Percentiles rank a stretch among this genome's conserved stretches.
Evolutionary conservation across 2,797 vertebrate species (phyloP).

Genomic region (Eulemur rubriventer): DNA sequence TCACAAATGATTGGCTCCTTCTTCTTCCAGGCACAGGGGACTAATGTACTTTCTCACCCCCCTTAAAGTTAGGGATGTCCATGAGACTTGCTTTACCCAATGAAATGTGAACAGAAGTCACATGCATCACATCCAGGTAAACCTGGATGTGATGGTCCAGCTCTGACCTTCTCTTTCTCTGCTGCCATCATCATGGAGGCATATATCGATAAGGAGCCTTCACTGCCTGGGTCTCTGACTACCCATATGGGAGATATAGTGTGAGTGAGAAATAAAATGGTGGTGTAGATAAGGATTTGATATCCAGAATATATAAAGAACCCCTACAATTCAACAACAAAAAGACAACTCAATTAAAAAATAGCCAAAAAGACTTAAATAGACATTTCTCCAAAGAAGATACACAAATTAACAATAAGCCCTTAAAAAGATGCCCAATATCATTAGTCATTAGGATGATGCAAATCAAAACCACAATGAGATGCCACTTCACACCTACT

Average conservation of each 20-base stretch:
- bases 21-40: not conserved
- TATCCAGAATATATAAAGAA: not conserved
- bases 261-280: not conserved
- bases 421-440: not conserved
- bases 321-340: not conserved
- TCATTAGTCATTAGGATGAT: not conserved
- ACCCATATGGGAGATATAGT: not conserved
- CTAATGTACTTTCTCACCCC: not conserved
- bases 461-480: not conserved
- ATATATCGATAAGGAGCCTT: no score
- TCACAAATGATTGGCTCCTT: not conserved
- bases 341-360: not conserved
- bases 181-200: not conserved
- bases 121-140: not conserved
- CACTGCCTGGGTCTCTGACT: not conserved
- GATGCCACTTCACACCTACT: no score
- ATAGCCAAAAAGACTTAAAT: not conserved
- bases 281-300: not conserved
- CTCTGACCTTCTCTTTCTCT: not conserved
- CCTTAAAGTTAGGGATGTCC: not conserved
- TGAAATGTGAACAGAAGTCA: not conserved
- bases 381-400: not conserved
- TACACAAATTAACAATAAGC: not conserved
- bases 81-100: not conserved
- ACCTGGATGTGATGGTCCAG: no score